phyloP scores from a whole-genome alignment of 1,140 invertebrate genomes.

The Cepaea nemoralis region DNA sequence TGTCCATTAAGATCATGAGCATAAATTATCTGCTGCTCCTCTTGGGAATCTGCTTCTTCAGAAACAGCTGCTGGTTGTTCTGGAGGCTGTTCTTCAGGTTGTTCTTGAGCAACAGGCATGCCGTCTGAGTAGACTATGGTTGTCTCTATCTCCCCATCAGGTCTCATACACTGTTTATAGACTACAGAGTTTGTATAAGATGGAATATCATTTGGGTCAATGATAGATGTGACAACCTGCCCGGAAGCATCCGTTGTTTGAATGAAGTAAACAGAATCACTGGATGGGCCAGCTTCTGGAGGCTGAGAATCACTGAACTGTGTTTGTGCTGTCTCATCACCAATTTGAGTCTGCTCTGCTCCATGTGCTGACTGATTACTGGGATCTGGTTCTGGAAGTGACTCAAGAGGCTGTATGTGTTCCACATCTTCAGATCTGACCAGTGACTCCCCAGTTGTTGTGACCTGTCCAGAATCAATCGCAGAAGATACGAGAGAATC shows the following conservation, averaged over 20 bases:
- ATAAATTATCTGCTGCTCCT: constrained; percentile 37
- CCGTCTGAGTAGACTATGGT: constrained; percentile 30
- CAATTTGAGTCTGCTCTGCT: neutral
- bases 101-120: neutral
- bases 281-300: neutral
- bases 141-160: constrained; percentile 36
- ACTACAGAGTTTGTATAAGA: constrained; percentile 33
- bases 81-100: neutral
- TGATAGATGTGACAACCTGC: constrained; percentile 34
- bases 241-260: constrained; percentile 33
- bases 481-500: constrained; percentile 24
- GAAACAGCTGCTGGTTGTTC: neutral
- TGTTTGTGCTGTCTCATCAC: neutral
- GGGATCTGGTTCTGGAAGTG: neutral
- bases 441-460: constrained; percentile 13
- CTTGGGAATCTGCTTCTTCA: constrained; percentile 8
- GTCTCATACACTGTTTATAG: constrained; percentile 40
- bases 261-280: constrained; percentile 40
- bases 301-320: constrained; percentile 1
- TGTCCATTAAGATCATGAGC: constrained; percentile 37
- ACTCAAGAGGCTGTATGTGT: neutral
- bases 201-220: constrained; percentile 39
- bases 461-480: constrained; percentile 31
- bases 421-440: neutral
- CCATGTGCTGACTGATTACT: neutral